phyloP scores from a whole-genome alignment of 2,113 vertebrate species.

The Fulica atra region DNA sequence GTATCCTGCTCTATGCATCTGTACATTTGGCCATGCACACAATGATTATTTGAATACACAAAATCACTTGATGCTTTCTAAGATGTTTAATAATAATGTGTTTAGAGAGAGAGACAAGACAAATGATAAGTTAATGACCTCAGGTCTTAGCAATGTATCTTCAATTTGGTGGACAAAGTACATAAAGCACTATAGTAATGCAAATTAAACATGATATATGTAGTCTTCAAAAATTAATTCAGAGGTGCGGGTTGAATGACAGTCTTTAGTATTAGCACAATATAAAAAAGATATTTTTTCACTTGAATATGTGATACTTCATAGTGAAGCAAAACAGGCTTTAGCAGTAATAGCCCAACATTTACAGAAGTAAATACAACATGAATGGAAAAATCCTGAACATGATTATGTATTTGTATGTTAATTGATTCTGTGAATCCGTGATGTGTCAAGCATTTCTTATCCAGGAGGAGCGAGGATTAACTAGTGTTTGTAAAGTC shows the following conservation, averaged over 20 bases:
- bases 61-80: neutral
- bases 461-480: neutral
- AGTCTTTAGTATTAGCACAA: neutral
- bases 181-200: neutral
- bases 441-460: neutral
- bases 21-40: neutral
- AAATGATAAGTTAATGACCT: neutral
- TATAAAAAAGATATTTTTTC: neutral
- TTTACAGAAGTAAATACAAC: neutral
- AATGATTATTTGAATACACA: neutral
- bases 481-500: neutral
- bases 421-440: neutral
- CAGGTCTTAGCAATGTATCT: neutral
- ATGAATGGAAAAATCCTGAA: neutral
- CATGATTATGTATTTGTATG: neutral
- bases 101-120: neutral
- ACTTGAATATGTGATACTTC: neutral
- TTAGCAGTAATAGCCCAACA: neutral
- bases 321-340: neutral
- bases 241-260: neutral
- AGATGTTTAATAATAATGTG: neutral
- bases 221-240: neutral
- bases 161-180: neutral
- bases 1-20: neutral
- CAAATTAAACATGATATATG: neutral